A percentile compares a stretch with the other conserved stretches of the same genome.
These are phyloP conservation scores for Plebejus melissa DNA, from an alignment of 2,888 invertebrate genomes.

Conservation along the genomic window DNA sequence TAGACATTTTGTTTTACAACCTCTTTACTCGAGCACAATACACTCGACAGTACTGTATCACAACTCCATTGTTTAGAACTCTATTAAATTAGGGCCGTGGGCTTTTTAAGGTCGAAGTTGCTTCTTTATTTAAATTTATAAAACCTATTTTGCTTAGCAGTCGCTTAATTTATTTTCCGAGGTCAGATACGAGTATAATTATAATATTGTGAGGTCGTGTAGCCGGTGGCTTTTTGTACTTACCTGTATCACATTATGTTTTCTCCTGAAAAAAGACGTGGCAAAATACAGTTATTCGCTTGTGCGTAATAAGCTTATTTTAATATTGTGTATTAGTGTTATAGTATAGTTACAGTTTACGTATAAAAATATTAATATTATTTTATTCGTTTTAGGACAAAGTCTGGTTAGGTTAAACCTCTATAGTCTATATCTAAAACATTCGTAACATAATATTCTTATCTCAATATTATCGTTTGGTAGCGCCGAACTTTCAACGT, in stretches of 20 bases:
- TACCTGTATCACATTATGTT: background rate
- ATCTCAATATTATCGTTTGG: background rate
- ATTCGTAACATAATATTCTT: background rate
- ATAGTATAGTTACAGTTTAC: background rate
- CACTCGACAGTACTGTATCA: slow-evolving; percentile 29
- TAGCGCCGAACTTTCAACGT: background rate
- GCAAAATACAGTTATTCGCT: background rate
- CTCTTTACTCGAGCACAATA: slow-evolving; percentile 23
- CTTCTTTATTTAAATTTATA: slow-evolving; percentile 39
- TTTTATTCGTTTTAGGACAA: too few relatives aligned
- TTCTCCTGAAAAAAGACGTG: background rate
- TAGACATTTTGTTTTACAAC: slow-evolving; percentile 18
- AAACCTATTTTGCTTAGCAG: slow-evolving; percentile 39
- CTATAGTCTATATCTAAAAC: background rate
- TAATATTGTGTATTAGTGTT: background rate
- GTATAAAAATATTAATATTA: too few relatives aligned
- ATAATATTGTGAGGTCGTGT: slow-evolving; percentile 41
- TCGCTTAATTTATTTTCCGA: slow-evolving; percentile 40
- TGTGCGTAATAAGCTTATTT: too few relatives aligned
- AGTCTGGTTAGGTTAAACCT: too few relatives aligned
- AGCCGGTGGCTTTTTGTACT: slow-evolving; percentile 23
- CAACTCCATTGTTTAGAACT: slow-evolving; percentile 32
- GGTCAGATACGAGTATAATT: slow-evolving; percentile 35
- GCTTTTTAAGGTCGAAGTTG: slow-evolving; percentile 35
- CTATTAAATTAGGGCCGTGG: slow-evolving; percentile 34